Evolutionary conservation across 2,113 vertebrate genomes (phyloP).

Genomic region (Todiramphus saurophagus): DNA sequence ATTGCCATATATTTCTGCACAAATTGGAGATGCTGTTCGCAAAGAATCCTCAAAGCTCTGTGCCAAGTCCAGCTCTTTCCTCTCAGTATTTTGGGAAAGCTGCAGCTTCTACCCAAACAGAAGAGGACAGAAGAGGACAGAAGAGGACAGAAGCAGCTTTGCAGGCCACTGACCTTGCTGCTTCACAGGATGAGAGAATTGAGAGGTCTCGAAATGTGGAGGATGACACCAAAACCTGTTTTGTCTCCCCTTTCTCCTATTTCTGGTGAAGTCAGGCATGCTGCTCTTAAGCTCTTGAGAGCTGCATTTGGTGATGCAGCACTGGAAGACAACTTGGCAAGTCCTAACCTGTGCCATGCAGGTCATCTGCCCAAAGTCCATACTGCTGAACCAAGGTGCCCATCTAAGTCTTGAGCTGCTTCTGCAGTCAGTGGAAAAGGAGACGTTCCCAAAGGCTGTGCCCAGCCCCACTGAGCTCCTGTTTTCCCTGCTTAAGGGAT

Average conservation of each 20-base stretch:
- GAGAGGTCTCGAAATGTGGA: background rate
- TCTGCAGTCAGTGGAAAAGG: background rate
- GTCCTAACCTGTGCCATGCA: background rate
- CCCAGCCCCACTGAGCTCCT: background rate
- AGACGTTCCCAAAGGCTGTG: background rate
- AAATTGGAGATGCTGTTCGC: background rate
- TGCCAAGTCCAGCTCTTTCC: background rate
- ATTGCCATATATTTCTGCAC: background rate
- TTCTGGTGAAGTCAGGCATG: background rate
- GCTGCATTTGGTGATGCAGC: background rate
- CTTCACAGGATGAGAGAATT: background rate
- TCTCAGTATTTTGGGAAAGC: background rate
- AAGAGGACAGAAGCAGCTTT: background rate
- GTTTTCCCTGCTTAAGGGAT: background rate
- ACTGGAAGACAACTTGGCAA: background rate
- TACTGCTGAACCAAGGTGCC: background rate
- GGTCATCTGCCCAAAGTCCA: rapidly evolving
- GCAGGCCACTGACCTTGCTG: background rate
- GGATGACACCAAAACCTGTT: background rate
- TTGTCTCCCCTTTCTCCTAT: background rate
- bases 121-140: background rate
- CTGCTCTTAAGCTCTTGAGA: background rate
- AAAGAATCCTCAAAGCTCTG: background rate
- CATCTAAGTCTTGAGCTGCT: background rate
- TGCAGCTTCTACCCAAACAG: background rate